Evolutionary conservation across 2,113 vertebrate genomes (phyloP).

Genomic region (Pluvialis apricaria): DNA sequence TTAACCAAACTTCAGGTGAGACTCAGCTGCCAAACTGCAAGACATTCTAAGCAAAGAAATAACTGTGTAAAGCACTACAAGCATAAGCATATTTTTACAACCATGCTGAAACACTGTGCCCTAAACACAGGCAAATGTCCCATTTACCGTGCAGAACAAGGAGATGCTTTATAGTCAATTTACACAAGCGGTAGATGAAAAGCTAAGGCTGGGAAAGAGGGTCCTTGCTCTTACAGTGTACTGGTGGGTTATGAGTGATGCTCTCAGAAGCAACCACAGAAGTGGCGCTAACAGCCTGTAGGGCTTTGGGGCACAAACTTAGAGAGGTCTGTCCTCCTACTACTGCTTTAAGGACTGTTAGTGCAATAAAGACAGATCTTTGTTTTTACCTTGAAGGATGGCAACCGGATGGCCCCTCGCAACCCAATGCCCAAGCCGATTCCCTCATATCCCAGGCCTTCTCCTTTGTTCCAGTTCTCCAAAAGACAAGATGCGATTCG

Average conservation of each 20-base stretch:
- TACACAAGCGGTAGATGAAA: background rate
- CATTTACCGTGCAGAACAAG: background rate
- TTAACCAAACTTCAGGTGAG: background rate
- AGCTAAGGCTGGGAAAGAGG: background rate
- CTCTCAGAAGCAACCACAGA: background rate
- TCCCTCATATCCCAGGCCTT: constrained; percentile 90
- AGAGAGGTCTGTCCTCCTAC: background rate
- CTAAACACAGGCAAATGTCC: background rate
- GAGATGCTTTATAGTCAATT: background rate
- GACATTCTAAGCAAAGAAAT: background rate
- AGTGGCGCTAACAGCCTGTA: background rate
- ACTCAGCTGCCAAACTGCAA: background rate
- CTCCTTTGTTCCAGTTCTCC: constrained; percentile 97
- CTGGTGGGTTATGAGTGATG: background rate
- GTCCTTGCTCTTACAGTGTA: background rate
- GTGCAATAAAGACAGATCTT: background rate
- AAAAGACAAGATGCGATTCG: constrained; percentile 86
- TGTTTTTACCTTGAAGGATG: constrained; percentile 90
- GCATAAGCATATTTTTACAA: background rate
- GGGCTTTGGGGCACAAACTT: background rate
- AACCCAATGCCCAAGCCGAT: constrained; percentile 92
- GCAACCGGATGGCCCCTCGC: constrained; percentile 91
- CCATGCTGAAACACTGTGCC: background rate
- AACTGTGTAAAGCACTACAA: background rate
- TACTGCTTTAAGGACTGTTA: background rate